Percentiles rank a stretch among this genome's conserved stretches.
These are phyloP conservation scores for Adoxophyes honmai DNA, from an alignment of 1,140 invertebrate genomes.

Conservation along the genomic window DNA sequence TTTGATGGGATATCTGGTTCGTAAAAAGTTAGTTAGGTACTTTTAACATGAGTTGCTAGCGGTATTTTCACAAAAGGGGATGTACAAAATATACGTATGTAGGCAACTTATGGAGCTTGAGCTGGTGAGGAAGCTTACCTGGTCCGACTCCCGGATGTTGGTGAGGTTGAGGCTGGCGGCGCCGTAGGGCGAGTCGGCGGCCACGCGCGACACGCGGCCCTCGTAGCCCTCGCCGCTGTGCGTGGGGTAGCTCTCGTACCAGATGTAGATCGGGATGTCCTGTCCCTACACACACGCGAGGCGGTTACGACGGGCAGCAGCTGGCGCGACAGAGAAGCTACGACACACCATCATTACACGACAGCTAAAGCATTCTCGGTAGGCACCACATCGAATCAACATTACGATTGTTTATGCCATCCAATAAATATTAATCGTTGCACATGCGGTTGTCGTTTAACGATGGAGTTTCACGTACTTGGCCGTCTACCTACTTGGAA, in stretches of 20 bases:
- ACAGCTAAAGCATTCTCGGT: neutral
- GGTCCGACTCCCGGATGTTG: slow-evolving; percentile 93
- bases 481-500: slow-evolving; percentile 8
- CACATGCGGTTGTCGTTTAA: neutral
- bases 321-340: slow-evolving; percentile 37
- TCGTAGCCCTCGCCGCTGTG: slow-evolving; percentile 95
- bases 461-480: neutral
- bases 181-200: slow-evolving; percentile 90
- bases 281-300: slow-evolving; percentile 81
- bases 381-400: no score
- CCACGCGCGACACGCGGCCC: slow-evolving; percentile 91
- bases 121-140: slow-evolving; percentile 61
- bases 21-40: neutral
- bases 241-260: slow-evolving; percentile 97
- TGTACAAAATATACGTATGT: no score
- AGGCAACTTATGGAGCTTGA: no score
- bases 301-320: slow-evolving; percentile 26
- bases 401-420: no score
- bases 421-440: no score
- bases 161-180: slow-evolving; percentile 95
- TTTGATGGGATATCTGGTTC: neutral
- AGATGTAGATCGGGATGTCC: slow-evolving; percentile 97
- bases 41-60: no score
- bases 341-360: neutral
- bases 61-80: no score